Conservation (phyloP, 1,140 invertebrate species). For the Aphis craccivora region DNA sequence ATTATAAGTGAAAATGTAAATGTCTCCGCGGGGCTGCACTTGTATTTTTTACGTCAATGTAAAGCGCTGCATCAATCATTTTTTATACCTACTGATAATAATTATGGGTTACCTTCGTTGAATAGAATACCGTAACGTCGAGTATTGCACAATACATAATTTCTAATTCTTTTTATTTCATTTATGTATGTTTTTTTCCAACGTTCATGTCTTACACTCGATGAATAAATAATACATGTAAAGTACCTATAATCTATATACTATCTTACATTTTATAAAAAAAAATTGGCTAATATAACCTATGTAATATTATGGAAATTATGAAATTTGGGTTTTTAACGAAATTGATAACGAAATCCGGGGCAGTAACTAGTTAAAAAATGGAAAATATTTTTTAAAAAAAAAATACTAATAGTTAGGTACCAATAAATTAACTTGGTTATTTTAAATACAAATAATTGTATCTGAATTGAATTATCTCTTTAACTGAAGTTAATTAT, state of each 20-base stretch:
- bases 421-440: too few relatives aligned
- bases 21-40: neutral
- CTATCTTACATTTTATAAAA: neutral
- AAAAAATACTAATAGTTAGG: too few relatives aligned
- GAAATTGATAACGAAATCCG: too few relatives aligned
- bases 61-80: neutral
- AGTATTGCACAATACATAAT: neutral
- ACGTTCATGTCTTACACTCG: neutral
- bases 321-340: too few relatives aligned
- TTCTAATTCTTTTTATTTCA: neutral
- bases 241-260: neutral
- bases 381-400: too few relatives aligned
- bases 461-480: too few relatives aligned
- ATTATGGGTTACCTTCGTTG: neutral
- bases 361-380: too few relatives aligned
- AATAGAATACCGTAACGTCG: neutral
- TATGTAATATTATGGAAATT: too few relatives aligned
- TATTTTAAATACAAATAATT: too few relatives aligned
- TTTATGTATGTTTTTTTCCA: neutral
- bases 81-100: neutral
- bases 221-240: neutral
- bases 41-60: neutral
- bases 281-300: neutral
- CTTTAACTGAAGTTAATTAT: too few relatives aligned
- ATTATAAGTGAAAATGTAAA: neutral